These are phyloP conservation scores for Orestias chungarensis DNA, from an alignment of 2,797 vertebrate species.

Conservation along the genomic window DNA sequence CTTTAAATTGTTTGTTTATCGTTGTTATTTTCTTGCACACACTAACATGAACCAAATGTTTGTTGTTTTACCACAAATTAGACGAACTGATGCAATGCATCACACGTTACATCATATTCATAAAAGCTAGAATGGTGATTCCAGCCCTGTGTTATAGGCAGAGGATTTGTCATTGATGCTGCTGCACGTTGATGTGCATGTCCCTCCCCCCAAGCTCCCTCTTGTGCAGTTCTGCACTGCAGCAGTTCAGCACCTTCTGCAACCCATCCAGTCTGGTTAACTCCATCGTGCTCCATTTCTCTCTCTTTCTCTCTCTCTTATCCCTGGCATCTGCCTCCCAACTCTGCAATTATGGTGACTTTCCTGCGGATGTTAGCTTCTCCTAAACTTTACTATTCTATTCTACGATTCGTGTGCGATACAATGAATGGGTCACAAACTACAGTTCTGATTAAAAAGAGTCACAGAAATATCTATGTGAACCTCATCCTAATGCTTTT, in stretches of 20 bases:
- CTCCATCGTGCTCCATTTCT: background rate
- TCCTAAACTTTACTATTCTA: background rate
- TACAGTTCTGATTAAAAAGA: slow-evolving; percentile 2
- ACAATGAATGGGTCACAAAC: background rate
- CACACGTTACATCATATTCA: slow-evolving; percentile 54
- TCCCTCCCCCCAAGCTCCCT: slow-evolving; percentile 35
- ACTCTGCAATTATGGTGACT: slow-evolving; percentile 41
- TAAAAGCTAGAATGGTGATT: slow-evolving; percentile 42
- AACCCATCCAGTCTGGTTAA: slow-evolving; percentile 38
- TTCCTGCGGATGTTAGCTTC: slow-evolving; percentile 24
- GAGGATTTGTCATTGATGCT: slow-evolving; percentile 65
- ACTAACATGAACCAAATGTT: background rate
- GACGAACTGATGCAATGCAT: background rate
- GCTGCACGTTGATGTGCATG: slow-evolving; percentile 72
- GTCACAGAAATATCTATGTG: slow-evolving; percentile 19
- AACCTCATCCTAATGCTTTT: slow-evolving; percentile 52
- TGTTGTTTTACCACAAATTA: background rate
- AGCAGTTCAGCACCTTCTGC: slow-evolving; percentile 65
- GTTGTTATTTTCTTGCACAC: background rate
- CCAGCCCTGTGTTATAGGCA: slow-evolving; percentile 51
- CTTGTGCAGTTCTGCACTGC: slow-evolving; percentile 58
- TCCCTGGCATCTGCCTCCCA: slow-evolving; percentile 54
- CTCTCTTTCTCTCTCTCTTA: slow-evolving; percentile 9
- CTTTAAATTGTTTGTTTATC: no score
- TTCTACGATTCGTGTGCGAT: background rate